phyloP scores from a whole-genome alignment of 2,113 vertebrate genomes.

The Scophthalmus maximus region DNA sequence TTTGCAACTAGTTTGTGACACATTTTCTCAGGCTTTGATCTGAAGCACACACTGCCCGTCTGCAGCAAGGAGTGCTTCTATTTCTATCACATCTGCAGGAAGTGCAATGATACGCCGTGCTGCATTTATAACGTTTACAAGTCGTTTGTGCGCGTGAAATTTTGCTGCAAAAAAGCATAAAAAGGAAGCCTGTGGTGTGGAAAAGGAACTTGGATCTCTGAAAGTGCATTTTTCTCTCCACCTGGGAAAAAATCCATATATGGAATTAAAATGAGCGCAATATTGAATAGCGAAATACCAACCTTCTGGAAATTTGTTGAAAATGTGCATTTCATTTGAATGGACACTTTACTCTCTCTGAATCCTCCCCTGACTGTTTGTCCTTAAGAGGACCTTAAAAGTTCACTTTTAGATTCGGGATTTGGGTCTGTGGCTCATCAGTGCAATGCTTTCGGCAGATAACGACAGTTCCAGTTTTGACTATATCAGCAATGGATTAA shows the following conservation, averaged over 20 bases:
- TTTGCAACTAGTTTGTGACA: not conserved
- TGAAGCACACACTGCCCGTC: not conserved
- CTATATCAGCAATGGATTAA: slow-evolving; percentile 39
- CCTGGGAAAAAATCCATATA: no score
- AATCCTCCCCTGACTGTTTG: no score
- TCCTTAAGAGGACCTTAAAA: no score
- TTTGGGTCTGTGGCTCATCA: not conserved
- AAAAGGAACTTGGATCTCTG: not conserved
- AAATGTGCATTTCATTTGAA: no score
- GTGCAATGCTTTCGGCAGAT: not conserved
- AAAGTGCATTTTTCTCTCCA: not conserved
- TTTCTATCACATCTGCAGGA: not conserved
- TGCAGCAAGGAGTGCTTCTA: not conserved
- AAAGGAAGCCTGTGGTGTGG: no score
- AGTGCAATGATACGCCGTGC: not conserved
- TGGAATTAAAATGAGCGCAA: no score
- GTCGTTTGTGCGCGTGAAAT: not conserved
- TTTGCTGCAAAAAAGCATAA: no score
- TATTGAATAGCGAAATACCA: no score
- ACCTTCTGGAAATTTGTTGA: no score
- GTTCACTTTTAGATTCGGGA: no score
- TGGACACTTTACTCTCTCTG: no score
- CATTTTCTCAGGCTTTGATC: not conserved
- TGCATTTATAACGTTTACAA: not conserved
- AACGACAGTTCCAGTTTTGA: slow-evolving; percentile 13